Evolutionary conservation across 2,113 vertebrate genomes (phyloP).

Genomic region (Chaetops frenatus): DNA sequence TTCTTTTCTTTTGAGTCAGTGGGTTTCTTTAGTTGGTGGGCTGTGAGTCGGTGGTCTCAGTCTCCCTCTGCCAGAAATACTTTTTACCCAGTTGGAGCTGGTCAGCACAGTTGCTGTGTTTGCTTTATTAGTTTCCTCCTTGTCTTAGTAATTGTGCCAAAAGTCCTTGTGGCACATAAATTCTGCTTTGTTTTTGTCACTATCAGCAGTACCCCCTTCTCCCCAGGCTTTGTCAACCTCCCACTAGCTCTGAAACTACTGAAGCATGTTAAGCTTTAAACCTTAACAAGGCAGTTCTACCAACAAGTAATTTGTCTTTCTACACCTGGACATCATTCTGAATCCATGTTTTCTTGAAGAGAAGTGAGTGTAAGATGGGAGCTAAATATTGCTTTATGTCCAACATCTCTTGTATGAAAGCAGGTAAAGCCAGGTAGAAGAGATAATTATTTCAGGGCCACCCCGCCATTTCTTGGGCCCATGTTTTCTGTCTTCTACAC

Average conservation of each 20-base stretch:
- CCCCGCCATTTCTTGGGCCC: not conserved
- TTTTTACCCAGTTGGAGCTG: not conserved
- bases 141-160: not conserved
- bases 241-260: not conserved
- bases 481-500: not conserved
- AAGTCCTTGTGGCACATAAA: not conserved
- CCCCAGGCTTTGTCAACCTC: not conserved
- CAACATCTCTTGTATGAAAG: not conserved
- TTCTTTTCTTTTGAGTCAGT: not conserved
- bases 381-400: not conserved
- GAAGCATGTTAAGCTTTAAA: not conserved
- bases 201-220: not conserved
- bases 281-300: not conserved
- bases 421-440: not conserved
- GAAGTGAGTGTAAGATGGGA: not conserved
- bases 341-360: not conserved
- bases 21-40: not conserved
- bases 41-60: rapidly evolving
- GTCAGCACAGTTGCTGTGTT: not conserved
- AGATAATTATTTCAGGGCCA: not conserved
- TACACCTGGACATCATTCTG: not conserved
- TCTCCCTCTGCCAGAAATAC: not conserved
- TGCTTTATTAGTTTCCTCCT: not conserved
- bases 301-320: not conserved
- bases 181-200: not conserved